A percentile compares a stretch with the other conserved stretches of the same genome.
Evolutionary conservation across 2,797 vertebrate species (phyloP).

Genomic region (Cirrhinus mrigala): DNA sequence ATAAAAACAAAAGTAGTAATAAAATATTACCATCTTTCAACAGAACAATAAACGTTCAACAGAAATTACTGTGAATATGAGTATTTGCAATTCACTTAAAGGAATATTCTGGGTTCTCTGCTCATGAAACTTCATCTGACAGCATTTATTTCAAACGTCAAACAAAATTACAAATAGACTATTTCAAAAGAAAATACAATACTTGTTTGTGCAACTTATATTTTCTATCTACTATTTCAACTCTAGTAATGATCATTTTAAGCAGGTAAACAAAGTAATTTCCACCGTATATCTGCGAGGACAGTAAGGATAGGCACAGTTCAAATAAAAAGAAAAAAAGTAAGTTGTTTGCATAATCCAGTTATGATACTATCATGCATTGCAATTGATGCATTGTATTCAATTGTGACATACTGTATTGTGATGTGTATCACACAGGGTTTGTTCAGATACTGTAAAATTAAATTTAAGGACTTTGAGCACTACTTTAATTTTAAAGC

Average conservation of each 20-base stretch:
- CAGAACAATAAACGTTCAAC: slow-evolving; percentile 1
- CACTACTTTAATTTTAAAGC: no score
- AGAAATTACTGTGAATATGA: background rate
- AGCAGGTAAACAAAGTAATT: background rate
- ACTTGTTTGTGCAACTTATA: background rate
- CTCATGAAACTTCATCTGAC: background rate
- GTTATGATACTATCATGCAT: background rate
- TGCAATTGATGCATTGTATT: background rate
- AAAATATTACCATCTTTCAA: slow-evolving; percentile 8
- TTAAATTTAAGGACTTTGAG: no score
- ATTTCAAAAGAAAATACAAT: background rate
- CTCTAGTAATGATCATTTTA: background rate
- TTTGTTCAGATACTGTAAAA: no score
- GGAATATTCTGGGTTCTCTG: background rate
- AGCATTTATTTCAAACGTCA: background rate
- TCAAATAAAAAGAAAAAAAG: background rate
- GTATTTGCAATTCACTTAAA: background rate
- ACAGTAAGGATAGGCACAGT: background rate
- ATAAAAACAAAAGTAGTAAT: background rate
- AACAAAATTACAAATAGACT: background rate
- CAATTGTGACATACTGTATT: background rate
- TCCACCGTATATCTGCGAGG: background rate
- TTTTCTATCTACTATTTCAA: background rate
- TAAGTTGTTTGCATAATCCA: background rate
- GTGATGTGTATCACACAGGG: background rate